Conservation (phyloP, 1,140 invertebrate genomes). For the Kradibia gibbosae region DNA sequence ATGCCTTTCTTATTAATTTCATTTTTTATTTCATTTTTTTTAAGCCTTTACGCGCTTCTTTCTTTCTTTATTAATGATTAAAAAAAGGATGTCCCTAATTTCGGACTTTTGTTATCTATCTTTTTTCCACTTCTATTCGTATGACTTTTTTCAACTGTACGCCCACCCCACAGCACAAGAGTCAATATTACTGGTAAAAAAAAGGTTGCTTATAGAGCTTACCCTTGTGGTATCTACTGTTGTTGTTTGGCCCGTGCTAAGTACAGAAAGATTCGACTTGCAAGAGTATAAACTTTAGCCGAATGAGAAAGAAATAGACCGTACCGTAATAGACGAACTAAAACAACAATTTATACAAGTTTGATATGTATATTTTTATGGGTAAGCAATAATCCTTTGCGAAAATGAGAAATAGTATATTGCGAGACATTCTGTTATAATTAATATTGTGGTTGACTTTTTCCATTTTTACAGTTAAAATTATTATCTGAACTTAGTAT, state of each 20-base stretch:
- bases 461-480: background rate
- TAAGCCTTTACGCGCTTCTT: background rate
- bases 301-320: constrained; percentile 29
- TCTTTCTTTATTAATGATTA: background rate
- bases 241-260: background rate
- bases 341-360: constrained; percentile 18
- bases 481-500: no score
- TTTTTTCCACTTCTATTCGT: constrained; percentile 1
- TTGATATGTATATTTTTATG: background rate
- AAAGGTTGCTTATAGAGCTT: constrained; percentile 11
- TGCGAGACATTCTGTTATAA: constrained; percentile 46
- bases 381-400: background rate
- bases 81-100: background rate
- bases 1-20: constrained; percentile 33
- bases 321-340: constrained; percentile 29
- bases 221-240: background rate
- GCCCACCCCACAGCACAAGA: background rate
- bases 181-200: constrained; percentile 43
- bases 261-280: constrained; percentile 35
- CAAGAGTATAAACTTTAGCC: no score
- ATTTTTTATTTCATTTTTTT: constrained; percentile 46
- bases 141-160: background rate
- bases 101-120: constrained; percentile 1
- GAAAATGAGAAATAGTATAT: background rate
- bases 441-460: constrained; percentile 25